Conservation (phyloP, 1,140 invertebrate species). For the Teleogryllus occipitalis region DNA sequence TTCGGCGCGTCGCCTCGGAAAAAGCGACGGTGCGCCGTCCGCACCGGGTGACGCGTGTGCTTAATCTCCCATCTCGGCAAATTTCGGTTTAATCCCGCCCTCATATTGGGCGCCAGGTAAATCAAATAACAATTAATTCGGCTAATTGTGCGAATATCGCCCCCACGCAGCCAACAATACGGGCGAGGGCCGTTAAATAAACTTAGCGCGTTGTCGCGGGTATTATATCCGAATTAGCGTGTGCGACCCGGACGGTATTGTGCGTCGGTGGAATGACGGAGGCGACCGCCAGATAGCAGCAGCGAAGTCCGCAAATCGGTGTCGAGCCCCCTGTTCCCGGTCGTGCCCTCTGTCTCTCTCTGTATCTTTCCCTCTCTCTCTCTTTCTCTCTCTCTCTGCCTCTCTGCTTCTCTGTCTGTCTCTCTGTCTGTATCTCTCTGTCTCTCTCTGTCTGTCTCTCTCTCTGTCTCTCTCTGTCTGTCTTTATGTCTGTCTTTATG, state of each 20-base stretch:
- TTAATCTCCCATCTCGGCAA: background rate
- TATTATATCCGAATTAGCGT: background rate
- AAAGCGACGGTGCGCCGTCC: too few species aligned
- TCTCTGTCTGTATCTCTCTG: background rate
- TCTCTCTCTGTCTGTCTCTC: constrained; percentile 15
- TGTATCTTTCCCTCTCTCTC: background rate
- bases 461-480: background rate
- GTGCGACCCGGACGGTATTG: background rate
- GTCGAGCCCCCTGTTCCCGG: too few species aligned
- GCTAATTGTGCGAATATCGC: background rate
- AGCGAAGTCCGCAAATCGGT: too few species aligned
- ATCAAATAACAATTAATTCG: constrained; percentile 1
- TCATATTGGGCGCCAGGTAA: background rate
- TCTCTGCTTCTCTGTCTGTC: too few species aligned
- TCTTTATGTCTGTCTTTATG: too few species aligned
- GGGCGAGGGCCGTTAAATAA: background rate
- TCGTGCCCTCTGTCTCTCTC: background rate
- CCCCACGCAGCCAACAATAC: background rate
- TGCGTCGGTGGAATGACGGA: too few species aligned
- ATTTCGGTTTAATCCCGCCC: background rate
- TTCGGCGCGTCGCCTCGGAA: too few species aligned
- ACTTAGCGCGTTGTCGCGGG: background rate
- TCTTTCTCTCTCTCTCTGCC: constrained; percentile 12
- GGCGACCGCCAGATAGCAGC: too few species aligned
- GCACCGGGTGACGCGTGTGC: background rate